Conservation (phyloP, 2,888 invertebrate genomes). For the Muscina levida region DNA sequence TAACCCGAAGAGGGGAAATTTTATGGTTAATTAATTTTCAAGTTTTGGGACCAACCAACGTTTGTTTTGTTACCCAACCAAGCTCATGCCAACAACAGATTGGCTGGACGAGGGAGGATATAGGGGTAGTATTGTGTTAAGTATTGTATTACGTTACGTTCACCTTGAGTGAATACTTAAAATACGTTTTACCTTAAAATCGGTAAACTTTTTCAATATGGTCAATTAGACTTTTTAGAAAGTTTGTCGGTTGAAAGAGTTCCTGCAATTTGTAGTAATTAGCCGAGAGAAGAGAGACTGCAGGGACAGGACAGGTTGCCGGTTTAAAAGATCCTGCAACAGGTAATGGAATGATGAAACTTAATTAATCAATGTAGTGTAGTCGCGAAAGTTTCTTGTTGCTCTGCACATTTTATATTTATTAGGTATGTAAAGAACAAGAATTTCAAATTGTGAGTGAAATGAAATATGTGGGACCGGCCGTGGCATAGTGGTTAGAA, state of each 20-base stretch:
- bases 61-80: no score
- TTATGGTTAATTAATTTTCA: constrained; percentile 23
- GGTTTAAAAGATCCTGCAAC: background rate
- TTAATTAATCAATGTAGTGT: no score
- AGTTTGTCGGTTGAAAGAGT: background rate
- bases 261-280: no score
- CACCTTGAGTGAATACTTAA: background rate
- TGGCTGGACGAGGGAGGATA: no score
- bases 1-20: background rate
- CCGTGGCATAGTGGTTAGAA: no score
- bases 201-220: background rate
- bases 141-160: constrained; percentile 24
- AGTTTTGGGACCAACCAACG: background rate
- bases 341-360: no score
- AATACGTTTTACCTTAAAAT: background rate
- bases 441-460: no score
- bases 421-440: no score
- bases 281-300: background rate
- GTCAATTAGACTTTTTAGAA: constrained; percentile 5
- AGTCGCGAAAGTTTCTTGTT: no score
- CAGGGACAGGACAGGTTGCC: background rate
- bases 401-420: no score
- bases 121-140: background rate
- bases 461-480: no score
- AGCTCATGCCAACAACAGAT: no score